Base-by-base conservation (phyloP, 2,888 invertebrate species). In the Chrysolina oricalcia region DNA sequence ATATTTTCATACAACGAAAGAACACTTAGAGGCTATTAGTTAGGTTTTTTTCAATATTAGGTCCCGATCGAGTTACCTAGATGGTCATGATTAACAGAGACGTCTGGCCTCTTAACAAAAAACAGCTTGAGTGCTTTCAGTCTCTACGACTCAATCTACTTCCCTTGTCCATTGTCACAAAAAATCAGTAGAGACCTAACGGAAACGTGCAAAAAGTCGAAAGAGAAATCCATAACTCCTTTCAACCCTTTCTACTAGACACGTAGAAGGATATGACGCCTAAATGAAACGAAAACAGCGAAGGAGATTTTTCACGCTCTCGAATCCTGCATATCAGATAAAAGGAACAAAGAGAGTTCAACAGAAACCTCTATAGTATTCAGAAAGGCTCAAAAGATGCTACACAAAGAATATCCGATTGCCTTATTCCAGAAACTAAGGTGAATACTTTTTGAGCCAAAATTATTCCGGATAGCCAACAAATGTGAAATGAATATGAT, bases 291-390 rank as follows among this genome's bases (percentile, higher is more conserved):
- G 11, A 17, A 21, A 8, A 19, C 11, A 21, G 21, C 19, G 21
- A 21, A 21, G 50, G 50, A 21, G 13, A 53, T 53, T 53, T 53
- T 53, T 53, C 15, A 53, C 53, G 53, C 53, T 53, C 23, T 23
- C 21, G 13, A 21, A 21, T 19, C 21, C 53, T 21, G 21, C 53
- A 53, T 53, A 53, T 19, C 19, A 53, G 21, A 53, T 53, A 11
- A 4, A 13, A 21, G 19, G 19, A 21, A 23, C 11, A 53, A 21
- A 53, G 21, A 21, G 17, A 10, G 21, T 21, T 21, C 53, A 53
- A 53, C 53, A 13, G 21, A 11, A 53, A 53, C 17, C 2, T 8
- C 53, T 21, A n/a, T n/a, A 9, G 9, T 11, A 53, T 21, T 53
- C 53, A 3, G 6, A 21, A 53, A 11, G 3, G 2, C 53, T 53